Conservation (phyloP, 2,113 vertebrate species). For the Aegithalos caudatus region DNA sequence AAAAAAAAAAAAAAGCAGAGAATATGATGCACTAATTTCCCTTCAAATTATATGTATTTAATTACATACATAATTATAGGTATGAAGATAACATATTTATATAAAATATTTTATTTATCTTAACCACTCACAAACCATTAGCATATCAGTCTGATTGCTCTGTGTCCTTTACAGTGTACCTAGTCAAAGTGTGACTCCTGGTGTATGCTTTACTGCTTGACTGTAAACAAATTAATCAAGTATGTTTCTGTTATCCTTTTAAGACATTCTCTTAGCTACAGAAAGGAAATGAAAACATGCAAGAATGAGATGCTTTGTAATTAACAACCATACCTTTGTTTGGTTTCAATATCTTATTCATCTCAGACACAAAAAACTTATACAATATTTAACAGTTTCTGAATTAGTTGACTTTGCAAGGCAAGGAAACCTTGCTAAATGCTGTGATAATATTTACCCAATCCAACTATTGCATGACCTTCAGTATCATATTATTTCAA, state of each 20-base stretch:
- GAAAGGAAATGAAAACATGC: constrained; percentile 1
- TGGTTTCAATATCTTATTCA: constrained; percentile 13
- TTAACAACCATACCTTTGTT: not conserved
- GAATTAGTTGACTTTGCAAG: constrained; percentile 29
- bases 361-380: not conserved
- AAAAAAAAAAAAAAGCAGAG: not conserved
- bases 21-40: not conserved
- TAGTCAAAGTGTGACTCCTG: not conserved
- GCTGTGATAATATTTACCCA: not conserved
- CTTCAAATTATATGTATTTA: not conserved
- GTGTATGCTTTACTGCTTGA: not conserved
- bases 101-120: not conserved
- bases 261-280: not conserved
- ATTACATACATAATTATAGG: not conserved
- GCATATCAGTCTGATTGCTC: not conserved
- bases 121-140: not conserved
- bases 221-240: constrained; percentile 55
- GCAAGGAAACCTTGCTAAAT: not conserved
- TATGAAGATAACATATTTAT: not conserved
- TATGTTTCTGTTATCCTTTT: not conserved
- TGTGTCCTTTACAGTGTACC: not conserved
- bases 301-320: not conserved
- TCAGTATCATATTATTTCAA: not conserved
- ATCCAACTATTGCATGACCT: not conserved
- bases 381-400: constrained; percentile 34